These are phyloP conservation scores for Calyptomena viridis DNA, from an alignment of 2,113 vertebrate species.

Conservation along the genomic window DNA sequence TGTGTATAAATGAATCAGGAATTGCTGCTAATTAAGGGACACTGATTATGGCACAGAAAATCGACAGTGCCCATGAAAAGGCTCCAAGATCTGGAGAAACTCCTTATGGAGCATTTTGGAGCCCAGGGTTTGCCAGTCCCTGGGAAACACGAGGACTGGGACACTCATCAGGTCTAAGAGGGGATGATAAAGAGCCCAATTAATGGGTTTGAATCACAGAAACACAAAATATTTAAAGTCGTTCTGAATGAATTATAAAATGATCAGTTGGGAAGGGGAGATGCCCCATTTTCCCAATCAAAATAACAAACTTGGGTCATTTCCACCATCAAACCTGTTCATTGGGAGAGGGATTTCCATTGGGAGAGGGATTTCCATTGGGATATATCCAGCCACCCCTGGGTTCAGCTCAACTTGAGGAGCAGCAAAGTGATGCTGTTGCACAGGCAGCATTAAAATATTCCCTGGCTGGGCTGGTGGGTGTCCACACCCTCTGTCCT, in stretches of 20 bases:
- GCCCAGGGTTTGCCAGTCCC: background rate
- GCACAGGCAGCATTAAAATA: background rate
- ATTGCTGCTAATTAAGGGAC: background rate
- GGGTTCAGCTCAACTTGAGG: background rate
- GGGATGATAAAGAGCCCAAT: background rate
- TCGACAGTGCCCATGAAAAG: background rate
- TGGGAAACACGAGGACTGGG: background rate
- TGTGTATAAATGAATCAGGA: background rate
- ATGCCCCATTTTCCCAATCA: background rate
- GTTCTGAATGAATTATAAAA: fast-evolving
- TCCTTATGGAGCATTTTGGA: background rate
- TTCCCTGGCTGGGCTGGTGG: background rate
- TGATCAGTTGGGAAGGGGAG: background rate
- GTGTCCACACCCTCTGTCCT: background rate
- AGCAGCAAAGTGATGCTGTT: background rate
- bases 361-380: background rate
- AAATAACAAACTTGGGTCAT: background rate
- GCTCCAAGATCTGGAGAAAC: background rate
- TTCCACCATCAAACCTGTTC: background rate
- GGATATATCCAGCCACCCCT: background rate
- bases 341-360: too few relatives aligned
- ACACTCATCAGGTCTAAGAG: background rate
- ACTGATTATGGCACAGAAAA: background rate
- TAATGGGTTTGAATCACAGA: background rate
- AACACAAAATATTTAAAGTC: background rate